Conservation (phyloP, 2,888 invertebrate species). For the Eilema griseolum region DNA sequence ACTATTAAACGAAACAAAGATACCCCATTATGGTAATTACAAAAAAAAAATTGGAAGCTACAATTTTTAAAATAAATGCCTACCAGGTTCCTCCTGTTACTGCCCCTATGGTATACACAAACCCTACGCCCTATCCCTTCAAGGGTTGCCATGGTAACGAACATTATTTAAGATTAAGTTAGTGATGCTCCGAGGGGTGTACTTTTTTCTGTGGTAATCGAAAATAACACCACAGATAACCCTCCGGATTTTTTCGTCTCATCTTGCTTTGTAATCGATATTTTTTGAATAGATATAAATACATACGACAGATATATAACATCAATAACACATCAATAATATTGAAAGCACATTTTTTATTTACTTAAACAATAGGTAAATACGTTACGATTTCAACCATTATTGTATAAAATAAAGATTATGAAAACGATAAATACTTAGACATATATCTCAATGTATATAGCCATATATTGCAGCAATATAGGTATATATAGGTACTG, state of each 20-base stretch:
- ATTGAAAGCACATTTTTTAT: slow-evolving; percentile 1
- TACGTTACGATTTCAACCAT: not conserved
- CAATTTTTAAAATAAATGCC: not conserved
- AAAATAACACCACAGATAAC: not conserved
- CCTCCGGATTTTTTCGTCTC: not conserved
- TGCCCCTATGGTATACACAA: not conserved
- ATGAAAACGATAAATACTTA: not conserved
- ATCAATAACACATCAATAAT: not conserved
- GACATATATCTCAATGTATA: too few species aligned
- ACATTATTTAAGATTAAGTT: slow-evolving; percentile 8
- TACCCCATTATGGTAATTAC: too few species aligned
- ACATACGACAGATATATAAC: not conserved
- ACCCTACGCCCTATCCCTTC: not conserved
- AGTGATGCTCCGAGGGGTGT: slow-evolving; percentile 2
- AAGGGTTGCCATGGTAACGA: not conserved
- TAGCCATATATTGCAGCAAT: not conserved
- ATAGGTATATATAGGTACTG: not conserved
- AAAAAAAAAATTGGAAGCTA: too few species aligned
- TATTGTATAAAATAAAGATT: not conserved
- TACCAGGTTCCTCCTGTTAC: not conserved
- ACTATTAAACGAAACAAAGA: too few species aligned
- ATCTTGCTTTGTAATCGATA: not conserved
- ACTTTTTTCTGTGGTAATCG: slow-evolving; percentile 3
- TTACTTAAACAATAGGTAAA: not conserved
- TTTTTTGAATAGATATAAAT: not conserved